Evolutionary conservation across 2,797 vertebrate species (phyloP).

Genomic region (Sternarchorhynchus goeldii): DNA sequence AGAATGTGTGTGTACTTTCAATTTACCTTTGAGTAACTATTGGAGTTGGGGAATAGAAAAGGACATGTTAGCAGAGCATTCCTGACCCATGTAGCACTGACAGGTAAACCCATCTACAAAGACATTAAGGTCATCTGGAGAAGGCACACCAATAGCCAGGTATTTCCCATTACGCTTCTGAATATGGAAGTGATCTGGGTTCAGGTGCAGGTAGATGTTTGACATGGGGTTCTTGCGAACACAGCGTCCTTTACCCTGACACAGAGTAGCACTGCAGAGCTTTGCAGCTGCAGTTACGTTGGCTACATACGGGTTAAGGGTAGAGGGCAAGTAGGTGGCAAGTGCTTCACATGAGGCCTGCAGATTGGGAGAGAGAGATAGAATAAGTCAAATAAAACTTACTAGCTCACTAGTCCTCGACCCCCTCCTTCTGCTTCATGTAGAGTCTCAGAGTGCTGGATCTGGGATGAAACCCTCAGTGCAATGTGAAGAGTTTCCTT

Average conservation of each 20-base stretch:
- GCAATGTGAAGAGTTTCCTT: too few relatives aligned
- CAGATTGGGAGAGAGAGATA: background rate
- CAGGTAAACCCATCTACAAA: constrained; percentile 49
- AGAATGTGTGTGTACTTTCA: background rate
- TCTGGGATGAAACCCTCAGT: too few relatives aligned
- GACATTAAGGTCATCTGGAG: constrained; percentile 26
- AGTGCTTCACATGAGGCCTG: constrained; percentile 78
- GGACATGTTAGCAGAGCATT: constrained; percentile 23
- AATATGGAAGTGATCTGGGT: constrained; percentile 73
- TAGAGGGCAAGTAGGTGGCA: constrained; percentile 73
- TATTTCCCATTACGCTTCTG: constrained; percentile 46
- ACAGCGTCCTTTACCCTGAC: constrained; percentile 79
- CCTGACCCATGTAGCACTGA: constrained; percentile 41
- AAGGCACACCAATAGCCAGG: constrained; percentile 29
- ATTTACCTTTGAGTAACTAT: constrained; percentile 22
- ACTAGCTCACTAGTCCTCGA: too few relatives aligned
- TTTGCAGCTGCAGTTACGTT: constrained; percentile 85
- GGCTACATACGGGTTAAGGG: constrained; percentile 81
- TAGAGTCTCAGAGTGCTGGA: too few relatives aligned
- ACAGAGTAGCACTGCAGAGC: constrained; percentile 81
- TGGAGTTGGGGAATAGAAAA: background rate
- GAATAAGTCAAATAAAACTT: background rate
- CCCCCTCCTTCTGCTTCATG: too few relatives aligned
- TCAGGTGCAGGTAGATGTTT: constrained; percentile 77
- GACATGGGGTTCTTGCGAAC: constrained; percentile 75